A percentile compares a stretch with the other conserved stretches of the same genome.
These are phyloP conservation scores for Ginglymostoma cirratum DNA, from an alignment of 2,113 vertebrate species.

Conservation along the genomic window DNA sequence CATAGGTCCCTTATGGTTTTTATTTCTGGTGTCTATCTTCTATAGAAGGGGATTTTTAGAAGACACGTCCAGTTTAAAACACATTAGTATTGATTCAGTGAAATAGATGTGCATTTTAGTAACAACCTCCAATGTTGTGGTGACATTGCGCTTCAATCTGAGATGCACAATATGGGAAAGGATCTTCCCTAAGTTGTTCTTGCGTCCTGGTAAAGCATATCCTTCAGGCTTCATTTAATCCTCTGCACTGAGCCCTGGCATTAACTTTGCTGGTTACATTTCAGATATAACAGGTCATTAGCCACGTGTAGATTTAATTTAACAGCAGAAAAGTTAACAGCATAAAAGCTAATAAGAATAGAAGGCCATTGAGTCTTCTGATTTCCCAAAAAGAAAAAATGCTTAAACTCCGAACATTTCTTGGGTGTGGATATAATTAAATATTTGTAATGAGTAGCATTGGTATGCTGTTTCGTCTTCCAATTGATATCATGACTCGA, in stretches of 20 bases:
- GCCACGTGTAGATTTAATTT: background rate
- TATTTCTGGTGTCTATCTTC: background rate
- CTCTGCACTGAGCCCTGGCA: background rate
- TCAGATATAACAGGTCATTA: background rate
- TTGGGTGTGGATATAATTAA: background rate
- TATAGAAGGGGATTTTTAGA: background rate
- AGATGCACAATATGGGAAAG: background rate
- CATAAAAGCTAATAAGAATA: background rate
- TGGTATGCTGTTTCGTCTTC: background rate
- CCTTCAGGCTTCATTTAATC: background rate
- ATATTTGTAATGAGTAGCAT: background rate
- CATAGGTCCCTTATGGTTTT: background rate
- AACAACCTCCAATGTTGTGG: no score
- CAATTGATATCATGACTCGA: background rate
- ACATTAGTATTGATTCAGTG: background rate
- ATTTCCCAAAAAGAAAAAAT: background rate
- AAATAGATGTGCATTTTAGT: background rate
- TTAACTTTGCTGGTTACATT: background rate
- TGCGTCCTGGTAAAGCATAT: background rate
- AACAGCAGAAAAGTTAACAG: background rate
- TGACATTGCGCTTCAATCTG: background rate
- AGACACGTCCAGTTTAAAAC: background rate
- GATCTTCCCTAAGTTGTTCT: background rate
- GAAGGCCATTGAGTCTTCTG: background rate
- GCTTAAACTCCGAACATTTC: background rate